A percentile compares a stretch with the other conserved stretches of the same genome.
Evolutionary conservation across 1,140 invertebrate species (phyloP).

Genomic region (Octopus sinensis): DNA sequence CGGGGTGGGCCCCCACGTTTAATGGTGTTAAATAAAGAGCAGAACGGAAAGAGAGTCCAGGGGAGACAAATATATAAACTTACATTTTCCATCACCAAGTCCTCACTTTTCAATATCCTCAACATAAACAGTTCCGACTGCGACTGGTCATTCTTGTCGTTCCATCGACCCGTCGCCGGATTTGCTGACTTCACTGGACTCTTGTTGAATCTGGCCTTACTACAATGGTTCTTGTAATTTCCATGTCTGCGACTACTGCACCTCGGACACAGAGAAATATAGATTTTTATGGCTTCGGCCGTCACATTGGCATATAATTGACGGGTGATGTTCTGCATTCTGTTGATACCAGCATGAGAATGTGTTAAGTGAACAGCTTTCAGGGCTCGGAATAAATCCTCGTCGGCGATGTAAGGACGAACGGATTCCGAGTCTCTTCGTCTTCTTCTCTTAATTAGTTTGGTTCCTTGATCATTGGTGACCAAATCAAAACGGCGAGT

Average conservation of each 20-base stretch:
- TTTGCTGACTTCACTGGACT: too few relatives aligned
- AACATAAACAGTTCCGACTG: too few relatives aligned
- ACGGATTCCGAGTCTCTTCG: not conserved
- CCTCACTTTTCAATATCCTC: too few relatives aligned
- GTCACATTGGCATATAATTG: not conserved
- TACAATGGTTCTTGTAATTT: not conserved
- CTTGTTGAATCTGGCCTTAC: too few relatives aligned
- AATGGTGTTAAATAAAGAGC: too few relatives aligned
- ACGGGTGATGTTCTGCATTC: not conserved
- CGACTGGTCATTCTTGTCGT: too few relatives aligned
- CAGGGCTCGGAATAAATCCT: not conserved
- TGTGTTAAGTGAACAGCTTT: not conserved
- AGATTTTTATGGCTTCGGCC: not conserved
- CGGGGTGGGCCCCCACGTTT: too few relatives aligned
- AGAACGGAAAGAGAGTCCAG: too few relatives aligned
- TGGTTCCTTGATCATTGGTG: not conserved
- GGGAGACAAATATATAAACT: too few relatives aligned
- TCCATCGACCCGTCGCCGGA: too few relatives aligned
- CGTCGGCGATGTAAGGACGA: not conserved
- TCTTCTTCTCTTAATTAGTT: not conserved
- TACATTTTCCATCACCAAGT: too few relatives aligned
- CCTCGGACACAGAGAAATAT: not conserved
- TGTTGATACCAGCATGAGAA: not conserved
- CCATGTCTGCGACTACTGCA: not conserved
- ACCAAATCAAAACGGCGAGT: not conserved